Evolutionary conservation across 2,888 invertebrate genomes (phyloP).

Genomic region (Watsonalla binaria): DNA sequence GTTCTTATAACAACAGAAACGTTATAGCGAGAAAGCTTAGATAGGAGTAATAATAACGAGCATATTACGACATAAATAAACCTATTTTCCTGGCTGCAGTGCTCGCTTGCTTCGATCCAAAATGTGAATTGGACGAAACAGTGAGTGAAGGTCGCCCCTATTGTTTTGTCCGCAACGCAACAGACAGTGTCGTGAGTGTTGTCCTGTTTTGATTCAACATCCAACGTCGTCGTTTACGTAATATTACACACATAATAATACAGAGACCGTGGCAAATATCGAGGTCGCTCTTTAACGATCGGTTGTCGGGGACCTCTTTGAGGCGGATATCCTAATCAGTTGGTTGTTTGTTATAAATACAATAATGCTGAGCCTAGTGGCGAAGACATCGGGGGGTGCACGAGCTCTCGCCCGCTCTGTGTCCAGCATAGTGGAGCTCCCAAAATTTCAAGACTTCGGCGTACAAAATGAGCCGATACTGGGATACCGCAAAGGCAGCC

Average conservation of each 20-base stretch:
- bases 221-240: conserved; percentile 8
- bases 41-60: too few species aligned
- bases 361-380: conserved; percentile 40
- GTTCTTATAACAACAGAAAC: too few species aligned
- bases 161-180: conserved; percentile 22
- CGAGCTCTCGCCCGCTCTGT: conserved; percentile 71
- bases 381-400: conserved; percentile 76
- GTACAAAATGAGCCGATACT: conserved; percentile 90
- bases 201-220: not conserved
- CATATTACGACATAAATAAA: conserved; percentile 11
- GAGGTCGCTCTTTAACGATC: not conserved
- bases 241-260: conserved; percentile 5
- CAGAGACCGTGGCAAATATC: not conserved
- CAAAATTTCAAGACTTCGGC: conserved; percentile 82
- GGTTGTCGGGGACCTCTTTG: not conserved
- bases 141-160: conserved; percentile 43
- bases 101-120: conserved; percentile 70
- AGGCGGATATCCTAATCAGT: conserved; percentile 13
- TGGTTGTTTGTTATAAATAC: conserved; percentile 7
- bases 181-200: conserved; percentile 5
- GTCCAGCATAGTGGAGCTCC: conserved; percentile 82
- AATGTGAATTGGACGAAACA: conserved; percentile 42
- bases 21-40: too few species aligned
- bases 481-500: conserved; percentile 88
- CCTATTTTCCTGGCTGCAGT: too few species aligned